Percentiles rank a stretch among this genome's conserved stretches.
Conservation (phyloP, 37 sponge, comb jelly and placozoan genomes). For the Cladorhizidae sp. region DNA sequence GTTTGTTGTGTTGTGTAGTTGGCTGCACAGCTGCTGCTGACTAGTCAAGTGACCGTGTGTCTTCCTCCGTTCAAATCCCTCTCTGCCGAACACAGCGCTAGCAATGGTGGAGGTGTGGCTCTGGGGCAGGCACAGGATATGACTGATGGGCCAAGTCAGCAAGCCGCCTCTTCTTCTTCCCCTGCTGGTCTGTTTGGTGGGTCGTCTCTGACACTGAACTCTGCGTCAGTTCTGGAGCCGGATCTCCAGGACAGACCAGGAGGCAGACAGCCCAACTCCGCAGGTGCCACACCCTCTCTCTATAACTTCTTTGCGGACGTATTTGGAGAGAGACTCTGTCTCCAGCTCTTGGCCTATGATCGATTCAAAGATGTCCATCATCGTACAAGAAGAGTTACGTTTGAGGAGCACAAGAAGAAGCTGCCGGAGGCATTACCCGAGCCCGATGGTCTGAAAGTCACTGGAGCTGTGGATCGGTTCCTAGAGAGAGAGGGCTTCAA, state of each 20-base stretch:
- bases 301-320: constrained; percentile 48
- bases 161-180: no score
- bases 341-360: constrained; percentile 2
- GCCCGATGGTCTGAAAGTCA: no score
- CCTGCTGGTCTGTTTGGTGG: background rate
- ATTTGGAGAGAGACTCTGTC: constrained; percentile 59
- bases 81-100: background rate
- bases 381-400: background rate
- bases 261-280: background rate
- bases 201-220: background rate
- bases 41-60: background rate
- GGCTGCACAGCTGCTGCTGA: constrained; percentile 23
- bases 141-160: no score
- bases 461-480: background rate
- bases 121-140: no score
- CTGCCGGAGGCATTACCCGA: no score
- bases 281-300: background rate
- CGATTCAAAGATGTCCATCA: background rate
- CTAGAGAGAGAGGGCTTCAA: constrained; percentile 40
- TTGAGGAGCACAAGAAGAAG: background rate
- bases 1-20: constrained; percentile 8
- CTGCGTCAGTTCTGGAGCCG: background rate
- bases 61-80: constrained; percentile 1
- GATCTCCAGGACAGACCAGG: background rate
- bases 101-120: no score